A percentile compares a stretch with the other conserved stretches of the same genome.
Conservation (phyloP, 2,888 invertebrate genomes). For the Oxycera nigricornis region DNA sequence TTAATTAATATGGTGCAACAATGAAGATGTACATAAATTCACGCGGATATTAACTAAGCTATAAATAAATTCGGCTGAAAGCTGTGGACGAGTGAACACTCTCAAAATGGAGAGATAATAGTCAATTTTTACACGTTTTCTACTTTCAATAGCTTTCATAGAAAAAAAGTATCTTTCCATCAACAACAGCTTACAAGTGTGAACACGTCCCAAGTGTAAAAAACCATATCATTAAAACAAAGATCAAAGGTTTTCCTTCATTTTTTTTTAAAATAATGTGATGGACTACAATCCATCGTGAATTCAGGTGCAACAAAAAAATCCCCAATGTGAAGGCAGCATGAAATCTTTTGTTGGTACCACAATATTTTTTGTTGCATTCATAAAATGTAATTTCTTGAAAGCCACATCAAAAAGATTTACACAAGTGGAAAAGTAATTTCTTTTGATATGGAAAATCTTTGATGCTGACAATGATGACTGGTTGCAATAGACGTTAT, state of each 20-base stretch:
- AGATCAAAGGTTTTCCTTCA: constrained; percentile 38
- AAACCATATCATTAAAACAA: constrained; percentile 46
- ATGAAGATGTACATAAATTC: no score
- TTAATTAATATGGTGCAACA: no score
- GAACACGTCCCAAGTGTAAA: constrained; percentile 41
- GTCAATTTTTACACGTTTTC: no score
- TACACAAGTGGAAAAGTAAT: neutral
- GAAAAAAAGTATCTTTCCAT: no score
- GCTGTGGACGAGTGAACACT: no score
- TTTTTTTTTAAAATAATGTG: neutral
- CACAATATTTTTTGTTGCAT: neutral
- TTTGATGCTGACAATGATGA: neutral
- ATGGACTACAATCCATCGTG: neutral
- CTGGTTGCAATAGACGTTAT: neutral
- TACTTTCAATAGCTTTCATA: no score
- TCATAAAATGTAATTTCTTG: neutral
- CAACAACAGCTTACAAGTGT: neutral
- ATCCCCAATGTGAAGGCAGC: neutral
- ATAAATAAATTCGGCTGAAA: no score
- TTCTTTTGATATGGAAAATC: neutral
- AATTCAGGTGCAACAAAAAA: neutral
- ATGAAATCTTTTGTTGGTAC: neutral
- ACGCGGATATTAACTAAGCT: no score
- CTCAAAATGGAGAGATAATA: no score
- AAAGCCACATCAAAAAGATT: neutral